Percentiles rank a stretch among this genome's conserved stretches.
Conservation (phyloP, 2,888 invertebrate species). For the Hypomecis atomaria region DNA sequence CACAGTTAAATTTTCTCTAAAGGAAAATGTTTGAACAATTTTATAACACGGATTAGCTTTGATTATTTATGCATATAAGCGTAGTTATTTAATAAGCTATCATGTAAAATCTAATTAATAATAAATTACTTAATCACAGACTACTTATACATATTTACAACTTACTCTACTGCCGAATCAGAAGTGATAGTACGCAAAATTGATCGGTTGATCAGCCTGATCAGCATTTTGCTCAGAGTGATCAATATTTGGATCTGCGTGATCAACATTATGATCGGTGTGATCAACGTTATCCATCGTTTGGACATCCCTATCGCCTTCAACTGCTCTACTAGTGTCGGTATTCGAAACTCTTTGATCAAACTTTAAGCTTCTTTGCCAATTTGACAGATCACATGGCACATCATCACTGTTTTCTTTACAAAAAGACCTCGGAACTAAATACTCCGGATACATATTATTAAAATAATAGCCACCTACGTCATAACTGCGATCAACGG, state of each 20-base stretch:
- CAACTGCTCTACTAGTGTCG: slow-evolving; percentile 54
- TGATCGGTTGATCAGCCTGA: slow-evolving; percentile 70
- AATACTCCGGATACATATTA: slow-evolving; percentile 52
- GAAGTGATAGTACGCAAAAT: slow-evolving; percentile 81
- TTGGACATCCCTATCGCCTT: slow-evolving; percentile 47
- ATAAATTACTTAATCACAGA: slow-evolving; percentile 79
- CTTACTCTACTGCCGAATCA: slow-evolving; percentile 48
- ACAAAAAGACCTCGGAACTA: slow-evolving; percentile 48
- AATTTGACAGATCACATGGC: slow-evolving; percentile 76
- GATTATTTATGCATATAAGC: neutral
- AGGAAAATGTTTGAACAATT: neutral
- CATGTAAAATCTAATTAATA: slow-evolving; percentile 49
- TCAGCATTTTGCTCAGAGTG: slow-evolving; percentile 38
- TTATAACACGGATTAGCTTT: neutral
- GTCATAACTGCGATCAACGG: slow-evolving; percentile 40
- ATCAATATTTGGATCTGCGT: slow-evolving; percentile 49
- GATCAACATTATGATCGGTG: slow-evolving; percentile 50
- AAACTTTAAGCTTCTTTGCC: slow-evolving; percentile 60
- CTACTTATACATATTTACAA: slow-evolving; percentile 62
- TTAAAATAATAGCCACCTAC: slow-evolving; percentile 40
- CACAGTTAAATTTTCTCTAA: too few relatives aligned
- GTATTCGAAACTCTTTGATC: slow-evolving; percentile 47
- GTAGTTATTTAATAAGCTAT: slow-evolving; percentile 25
- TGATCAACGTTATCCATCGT: slow-evolving; percentile 48
- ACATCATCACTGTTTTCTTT: slow-evolving; percentile 63